phyloP scores from a whole-genome alignment of 2,888 invertebrate species.

The Tinea pellionella region DNA sequence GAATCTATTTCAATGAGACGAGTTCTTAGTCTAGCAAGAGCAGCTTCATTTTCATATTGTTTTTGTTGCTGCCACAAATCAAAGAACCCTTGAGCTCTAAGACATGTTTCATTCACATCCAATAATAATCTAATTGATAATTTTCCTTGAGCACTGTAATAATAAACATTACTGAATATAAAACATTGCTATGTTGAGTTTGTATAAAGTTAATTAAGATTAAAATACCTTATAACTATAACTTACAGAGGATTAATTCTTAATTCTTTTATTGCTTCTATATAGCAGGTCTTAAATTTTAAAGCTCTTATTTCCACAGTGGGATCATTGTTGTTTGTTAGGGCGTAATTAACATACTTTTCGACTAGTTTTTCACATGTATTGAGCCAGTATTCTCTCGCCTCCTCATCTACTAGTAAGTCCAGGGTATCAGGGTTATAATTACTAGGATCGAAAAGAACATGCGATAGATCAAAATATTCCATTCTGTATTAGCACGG shows the following conservation, averaged over 20 bases:
- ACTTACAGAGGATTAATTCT: constrained; percentile 84
- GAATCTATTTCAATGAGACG: constrained; percentile 78
- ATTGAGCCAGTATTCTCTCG: constrained; percentile 91
- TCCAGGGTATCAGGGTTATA: constrained; percentile 95
- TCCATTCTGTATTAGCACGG: constrained; percentile 45
- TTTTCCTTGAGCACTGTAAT: constrained; percentile 76
- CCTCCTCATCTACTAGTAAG: constrained; percentile 85
- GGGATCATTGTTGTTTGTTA: constrained; percentile 78
- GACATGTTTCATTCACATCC: constrained; percentile 91
- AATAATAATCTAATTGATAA: constrained; percentile 90
- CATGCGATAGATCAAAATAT: constrained; percentile 55
- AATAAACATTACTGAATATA: not conserved
- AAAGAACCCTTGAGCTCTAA: constrained; percentile 91
- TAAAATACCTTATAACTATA: not conserved
- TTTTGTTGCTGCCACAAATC: constrained; percentile 91
- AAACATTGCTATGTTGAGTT: not conserved
- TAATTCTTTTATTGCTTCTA: constrained; percentile 80
- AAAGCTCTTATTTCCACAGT: constrained; percentile 84
- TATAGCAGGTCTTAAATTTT: constrained; percentile 85
- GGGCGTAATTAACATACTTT: constrained; percentile 87
- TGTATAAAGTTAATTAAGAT: not conserved
- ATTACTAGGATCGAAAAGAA: constrained; percentile 80
- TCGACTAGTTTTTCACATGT: constrained; percentile 89
- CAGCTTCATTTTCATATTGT: constrained; percentile 85
- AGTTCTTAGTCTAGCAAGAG: constrained; percentile 75